phyloP scores from a whole-genome alignment of 1,140 invertebrate genomes.

The Eriosoma lanigerum region DNA sequence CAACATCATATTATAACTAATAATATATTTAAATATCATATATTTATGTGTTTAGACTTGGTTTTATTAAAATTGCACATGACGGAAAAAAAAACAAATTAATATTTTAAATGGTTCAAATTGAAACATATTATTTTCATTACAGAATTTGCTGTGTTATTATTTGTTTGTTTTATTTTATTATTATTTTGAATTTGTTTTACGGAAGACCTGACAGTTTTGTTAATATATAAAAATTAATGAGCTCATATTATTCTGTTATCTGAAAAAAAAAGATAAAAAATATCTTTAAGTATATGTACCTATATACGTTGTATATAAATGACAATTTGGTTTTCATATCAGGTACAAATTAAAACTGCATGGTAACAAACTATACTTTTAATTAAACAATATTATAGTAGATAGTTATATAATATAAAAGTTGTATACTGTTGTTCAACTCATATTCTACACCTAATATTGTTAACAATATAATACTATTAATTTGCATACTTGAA shows the following conservation, averaged over 20 bases:
- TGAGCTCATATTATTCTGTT: neutral
- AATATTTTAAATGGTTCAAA: neutral
- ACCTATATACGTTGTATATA: neutral
- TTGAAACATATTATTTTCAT: too few relatives aligned
- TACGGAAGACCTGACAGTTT: slow-evolving; percentile 10
- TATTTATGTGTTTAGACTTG: neutral
- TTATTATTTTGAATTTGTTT: neutral
- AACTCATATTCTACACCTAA: slow-evolving; percentile 4
- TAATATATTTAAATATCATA: neutral
- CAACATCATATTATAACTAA: slow-evolving; percentile 14
- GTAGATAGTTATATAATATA: neutral
- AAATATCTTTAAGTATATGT: slow-evolving; percentile 1
- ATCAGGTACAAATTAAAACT: slow-evolving; percentile 46
- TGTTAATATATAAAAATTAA: neutral
- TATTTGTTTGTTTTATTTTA: too few relatives aligned
- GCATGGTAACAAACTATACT: slow-evolving; percentile 31
- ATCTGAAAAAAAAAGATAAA: neutral
- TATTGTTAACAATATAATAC: neutral
- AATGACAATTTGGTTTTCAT: slow-evolving; percentile 6
- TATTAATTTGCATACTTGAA: slow-evolving; percentile 31
- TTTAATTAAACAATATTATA: slow-evolving; percentile 16
- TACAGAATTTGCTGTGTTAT: too few relatives aligned
- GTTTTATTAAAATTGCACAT: neutral
- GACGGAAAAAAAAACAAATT: neutral
- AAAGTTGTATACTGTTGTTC: neutral